Conservation (phyloP, 1,140 invertebrate species). For the Lasioglossum baleicum region DNA sequence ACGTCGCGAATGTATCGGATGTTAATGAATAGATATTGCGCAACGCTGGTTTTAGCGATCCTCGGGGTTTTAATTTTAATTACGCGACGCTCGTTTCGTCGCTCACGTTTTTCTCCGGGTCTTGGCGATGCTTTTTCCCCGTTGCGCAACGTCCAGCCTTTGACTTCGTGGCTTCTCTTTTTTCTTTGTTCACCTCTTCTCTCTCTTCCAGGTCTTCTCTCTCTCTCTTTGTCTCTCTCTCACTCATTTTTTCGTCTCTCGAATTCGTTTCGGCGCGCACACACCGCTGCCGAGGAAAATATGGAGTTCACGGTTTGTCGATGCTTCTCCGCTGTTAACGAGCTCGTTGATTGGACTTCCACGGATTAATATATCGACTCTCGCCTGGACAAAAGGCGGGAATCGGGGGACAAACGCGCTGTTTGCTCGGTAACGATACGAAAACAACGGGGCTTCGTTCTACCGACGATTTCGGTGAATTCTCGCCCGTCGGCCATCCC, state of each 20-base stretch:
- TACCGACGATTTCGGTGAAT: slow-evolving; percentile 14
- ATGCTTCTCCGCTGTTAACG: not conserved
- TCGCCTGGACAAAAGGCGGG: not conserved
- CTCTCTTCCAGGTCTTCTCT: not conserved
- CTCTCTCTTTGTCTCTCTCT: not conserved
- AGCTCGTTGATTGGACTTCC: slow-evolving; percentile 2
- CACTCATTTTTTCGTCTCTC: not conserved
- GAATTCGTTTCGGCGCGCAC: not conserved
- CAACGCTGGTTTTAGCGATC: not conserved
- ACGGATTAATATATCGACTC: slow-evolving; percentile 1
- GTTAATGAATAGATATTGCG: slow-evolving; percentile 25
- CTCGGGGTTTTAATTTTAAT: slow-evolving; percentile 32
- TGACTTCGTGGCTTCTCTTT: not conserved
- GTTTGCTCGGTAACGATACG: slow-evolving; percentile 5
- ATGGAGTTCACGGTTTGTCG: not conserved
- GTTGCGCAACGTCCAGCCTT: not conserved
- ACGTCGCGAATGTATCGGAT: slow-evolving; percentile 9
- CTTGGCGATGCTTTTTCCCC: not conserved
- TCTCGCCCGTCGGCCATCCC: not conserved
- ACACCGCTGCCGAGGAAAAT: not conserved
- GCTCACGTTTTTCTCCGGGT: not conserved
- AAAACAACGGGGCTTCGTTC: not conserved
- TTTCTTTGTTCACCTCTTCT: not conserved
- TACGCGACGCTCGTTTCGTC: not conserved
- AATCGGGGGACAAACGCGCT: not conserved